Evolutionary conservation across 2,113 vertebrate genomes (phyloP).

Genomic region (Proterorhinus semilunaris): DNA sequence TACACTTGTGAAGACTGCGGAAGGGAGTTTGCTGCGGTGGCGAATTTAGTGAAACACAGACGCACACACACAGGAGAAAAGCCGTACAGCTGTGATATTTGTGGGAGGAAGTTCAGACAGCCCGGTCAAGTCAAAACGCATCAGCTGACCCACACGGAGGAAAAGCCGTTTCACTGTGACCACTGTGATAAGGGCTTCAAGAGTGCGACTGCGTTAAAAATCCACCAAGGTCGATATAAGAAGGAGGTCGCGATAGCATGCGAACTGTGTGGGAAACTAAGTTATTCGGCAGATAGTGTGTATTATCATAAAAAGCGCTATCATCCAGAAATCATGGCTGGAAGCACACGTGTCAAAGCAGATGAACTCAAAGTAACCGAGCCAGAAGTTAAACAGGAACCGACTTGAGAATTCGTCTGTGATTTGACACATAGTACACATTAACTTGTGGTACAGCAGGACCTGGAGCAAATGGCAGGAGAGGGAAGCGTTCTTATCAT

Average conservation of each 20-base stretch:
- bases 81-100: background rate
- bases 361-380: background rate
- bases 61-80: background rate
- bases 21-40: background rate
- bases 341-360: background rate
- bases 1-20: background rate
- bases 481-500: too few relatives aligned
- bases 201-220: background rate
- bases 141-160: background rate
- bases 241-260: background rate
- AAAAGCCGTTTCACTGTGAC: background rate
- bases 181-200: background rate
- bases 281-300: conserved; percentile 1
- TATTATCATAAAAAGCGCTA: background rate
- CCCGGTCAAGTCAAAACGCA: background rate
- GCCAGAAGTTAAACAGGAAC: background rate
- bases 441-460: too few relatives aligned
- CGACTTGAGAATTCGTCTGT: background rate
- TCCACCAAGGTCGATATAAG: background rate
- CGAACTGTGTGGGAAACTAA: background rate
- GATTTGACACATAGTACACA: too few relatives aligned
- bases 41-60: background rate
- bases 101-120: background rate
- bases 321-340: background rate
- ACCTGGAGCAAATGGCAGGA: too few relatives aligned